A percentile compares a stretch with the other conserved stretches of the same genome.
Conservation (phyloP, 2,113 vertebrate species). For the Etheostoma cragini region DNA sequence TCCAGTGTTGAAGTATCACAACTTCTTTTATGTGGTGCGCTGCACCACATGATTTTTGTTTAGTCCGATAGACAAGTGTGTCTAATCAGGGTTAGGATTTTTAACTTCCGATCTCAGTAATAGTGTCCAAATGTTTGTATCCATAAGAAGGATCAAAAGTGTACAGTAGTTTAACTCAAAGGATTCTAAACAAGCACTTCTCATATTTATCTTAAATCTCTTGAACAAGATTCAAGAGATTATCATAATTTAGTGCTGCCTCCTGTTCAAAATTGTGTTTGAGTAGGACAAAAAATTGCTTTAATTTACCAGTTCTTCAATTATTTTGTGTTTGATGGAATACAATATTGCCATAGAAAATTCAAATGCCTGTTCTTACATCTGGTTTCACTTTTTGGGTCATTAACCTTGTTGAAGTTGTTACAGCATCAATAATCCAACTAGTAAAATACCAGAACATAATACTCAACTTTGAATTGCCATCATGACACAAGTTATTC, state of each 20-base stretch:
- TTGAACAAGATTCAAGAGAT: not conserved
- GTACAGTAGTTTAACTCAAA: constrained; percentile 12
- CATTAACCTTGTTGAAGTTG: constrained; percentile 48
- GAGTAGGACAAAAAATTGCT: not conserved
- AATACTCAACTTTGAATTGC: constrained; percentile 54
- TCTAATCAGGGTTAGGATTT: constrained; percentile 55
- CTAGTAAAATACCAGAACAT: constrained; percentile 43
- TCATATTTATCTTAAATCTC: not conserved
- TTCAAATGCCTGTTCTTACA: constrained; percentile 29
- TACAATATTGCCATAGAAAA: constrained; percentile 46
- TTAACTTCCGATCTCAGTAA: constrained; percentile 29
- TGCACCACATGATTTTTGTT: constrained; percentile 20
- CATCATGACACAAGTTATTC: constrained; percentile 44
- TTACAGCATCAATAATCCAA: constrained; percentile 50
- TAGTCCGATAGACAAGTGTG: constrained; percentile 39
- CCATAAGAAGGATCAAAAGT: constrained; percentile 10
- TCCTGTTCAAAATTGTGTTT: constrained; percentile 1
- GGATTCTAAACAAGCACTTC: not conserved
- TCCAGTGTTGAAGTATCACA: constrained; percentile 35
- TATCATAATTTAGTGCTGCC: not conserved
- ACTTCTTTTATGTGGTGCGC: constrained; percentile 55
- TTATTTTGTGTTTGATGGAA: constrained; percentile 21
- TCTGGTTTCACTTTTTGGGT: constrained; percentile 61
- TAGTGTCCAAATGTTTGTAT: constrained; percentile 13
- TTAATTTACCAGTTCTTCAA: constrained; percentile 11